Evolutionary conservation across 2,113 vertebrate genomes (phyloP).

Genomic region (Macrotis lagotis): DNA sequence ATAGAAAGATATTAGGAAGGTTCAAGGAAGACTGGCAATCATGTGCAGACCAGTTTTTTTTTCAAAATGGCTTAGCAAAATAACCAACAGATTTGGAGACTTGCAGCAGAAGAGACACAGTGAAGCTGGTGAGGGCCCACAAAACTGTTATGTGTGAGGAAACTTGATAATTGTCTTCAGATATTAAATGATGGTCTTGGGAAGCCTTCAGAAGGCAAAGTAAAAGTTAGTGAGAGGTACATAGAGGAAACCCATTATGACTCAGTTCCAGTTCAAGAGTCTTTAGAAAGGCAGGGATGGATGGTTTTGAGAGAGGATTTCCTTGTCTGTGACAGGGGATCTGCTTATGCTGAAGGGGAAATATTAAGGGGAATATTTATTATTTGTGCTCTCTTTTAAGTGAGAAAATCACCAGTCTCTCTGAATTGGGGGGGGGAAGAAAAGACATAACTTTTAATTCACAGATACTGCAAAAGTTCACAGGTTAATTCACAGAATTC

Average conservation of each 20-base stretch:
- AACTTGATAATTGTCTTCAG: not conserved
- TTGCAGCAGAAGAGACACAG: not conserved
- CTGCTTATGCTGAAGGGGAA: too few species aligned
- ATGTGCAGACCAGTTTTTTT: conserved; percentile 63
- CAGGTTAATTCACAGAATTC: too few species aligned
- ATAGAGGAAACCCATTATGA: not conserved
- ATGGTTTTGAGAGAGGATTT: not conserved
- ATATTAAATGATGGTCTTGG: not conserved
- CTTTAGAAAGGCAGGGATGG: not conserved
- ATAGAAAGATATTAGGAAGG: conserved; percentile 47
- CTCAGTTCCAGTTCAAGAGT: not conserved
- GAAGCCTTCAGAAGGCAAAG: not conserved
- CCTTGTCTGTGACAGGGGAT: not conserved
- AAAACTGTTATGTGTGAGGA: not conserved
- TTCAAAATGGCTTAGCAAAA: conserved; percentile 73
- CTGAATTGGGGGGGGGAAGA: too few species aligned
- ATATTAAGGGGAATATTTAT: too few species aligned
- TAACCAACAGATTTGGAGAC: not conserved
- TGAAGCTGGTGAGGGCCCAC: not conserved
- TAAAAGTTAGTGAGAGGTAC: not conserved
- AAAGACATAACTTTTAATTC: too few species aligned
- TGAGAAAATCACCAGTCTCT: too few species aligned
- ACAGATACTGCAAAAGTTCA: too few species aligned
- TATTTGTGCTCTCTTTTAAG: too few species aligned
- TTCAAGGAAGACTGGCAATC: conserved; percentile 72